Evolutionary conservation across 2,113 vertebrate species (phyloP).

Genomic region (Plecturocebus donacophilus): DNA sequence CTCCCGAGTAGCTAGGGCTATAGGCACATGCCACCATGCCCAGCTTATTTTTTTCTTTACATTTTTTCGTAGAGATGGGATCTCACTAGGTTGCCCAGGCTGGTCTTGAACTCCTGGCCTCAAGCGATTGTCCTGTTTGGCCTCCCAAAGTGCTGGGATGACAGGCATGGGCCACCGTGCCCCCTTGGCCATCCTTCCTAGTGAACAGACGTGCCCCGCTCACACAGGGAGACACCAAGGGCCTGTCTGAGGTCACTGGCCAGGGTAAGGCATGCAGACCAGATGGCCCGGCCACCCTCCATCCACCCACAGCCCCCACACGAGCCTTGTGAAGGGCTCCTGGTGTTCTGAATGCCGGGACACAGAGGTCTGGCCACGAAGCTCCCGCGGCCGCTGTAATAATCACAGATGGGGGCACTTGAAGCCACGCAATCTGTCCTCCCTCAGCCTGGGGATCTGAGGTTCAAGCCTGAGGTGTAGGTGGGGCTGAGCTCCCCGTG

Average conservation of each 20-base stretch:
- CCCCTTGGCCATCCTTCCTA: too few relatives aligned
- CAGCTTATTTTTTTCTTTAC: too few relatives aligned
- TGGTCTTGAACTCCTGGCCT: too few relatives aligned
- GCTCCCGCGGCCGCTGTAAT: background rate
- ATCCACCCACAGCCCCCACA: rapidly evolving
- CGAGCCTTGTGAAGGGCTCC: background rate
- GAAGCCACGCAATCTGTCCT: background rate
- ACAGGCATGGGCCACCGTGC: background rate
- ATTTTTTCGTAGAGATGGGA: too few relatives aligned
- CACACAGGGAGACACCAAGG: background rate
- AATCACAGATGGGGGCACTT: background rate
- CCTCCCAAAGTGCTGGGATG: too few relatives aligned
- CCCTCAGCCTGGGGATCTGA: background rate
- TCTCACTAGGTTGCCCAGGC: too few relatives aligned
- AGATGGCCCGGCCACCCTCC: background rate
- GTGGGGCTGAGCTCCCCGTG: background rate
- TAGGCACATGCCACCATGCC: too few relatives aligned
- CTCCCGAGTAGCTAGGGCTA: too few relatives aligned
- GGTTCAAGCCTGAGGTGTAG: too few relatives aligned
- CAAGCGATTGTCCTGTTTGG: too few relatives aligned
- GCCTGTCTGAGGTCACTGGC: background rate
- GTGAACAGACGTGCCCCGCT: too few relatives aligned
- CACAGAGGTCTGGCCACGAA: background rate
- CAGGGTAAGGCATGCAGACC: background rate
- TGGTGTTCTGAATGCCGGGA: background rate